These are phyloP conservation scores for Drosophila pseudotakahashii DNA, from an alignment of 2,888 invertebrate genomes.

Conservation along the genomic window DNA sequence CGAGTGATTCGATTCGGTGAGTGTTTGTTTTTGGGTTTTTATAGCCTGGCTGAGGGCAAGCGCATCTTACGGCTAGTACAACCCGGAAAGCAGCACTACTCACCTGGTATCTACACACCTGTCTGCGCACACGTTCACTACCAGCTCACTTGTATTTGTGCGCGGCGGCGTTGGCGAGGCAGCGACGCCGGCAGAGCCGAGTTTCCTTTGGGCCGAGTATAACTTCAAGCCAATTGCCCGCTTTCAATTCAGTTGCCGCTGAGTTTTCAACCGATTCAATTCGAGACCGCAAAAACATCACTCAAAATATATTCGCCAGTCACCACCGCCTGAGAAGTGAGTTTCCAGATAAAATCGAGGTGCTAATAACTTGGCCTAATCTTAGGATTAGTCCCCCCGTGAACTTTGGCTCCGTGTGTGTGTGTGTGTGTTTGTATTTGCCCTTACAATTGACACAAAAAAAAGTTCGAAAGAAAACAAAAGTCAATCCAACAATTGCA, in stretches of 20 bases:
- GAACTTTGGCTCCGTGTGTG: constrained; percentile 40
- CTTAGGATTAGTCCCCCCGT: constrained; percentile 8
- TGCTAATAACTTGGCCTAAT: constrained; percentile 39
- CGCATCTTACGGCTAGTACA: constrained; percentile 32
- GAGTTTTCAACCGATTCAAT: constrained; percentile 78
- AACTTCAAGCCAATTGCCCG: constrained; percentile 78
- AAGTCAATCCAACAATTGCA: constrained; percentile 23
- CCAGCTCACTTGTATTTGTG: constrained; percentile 14
- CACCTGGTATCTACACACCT: constrained; percentile 31
- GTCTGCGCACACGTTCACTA: constrained; percentile 33
- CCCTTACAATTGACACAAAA: constrained; percentile 52
- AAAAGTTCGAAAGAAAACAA: constrained; percentile 9
- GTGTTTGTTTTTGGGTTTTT: constrained; percentile 8
- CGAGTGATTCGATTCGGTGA: constrained; percentile 21
- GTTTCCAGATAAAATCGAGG: constrained; percentile 36
- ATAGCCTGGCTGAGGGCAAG: constrained; percentile 23
- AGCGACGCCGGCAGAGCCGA: constrained; percentile 46
- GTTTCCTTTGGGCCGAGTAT: constrained; percentile 76
- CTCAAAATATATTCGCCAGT: constrained; percentile 18
- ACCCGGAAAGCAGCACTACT: constrained; percentile 41
- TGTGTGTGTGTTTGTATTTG: constrained; percentile 49
- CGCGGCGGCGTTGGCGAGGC: too few species aligned
- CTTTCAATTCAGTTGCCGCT: constrained; percentile 80
- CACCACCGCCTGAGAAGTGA: constrained; percentile 58
- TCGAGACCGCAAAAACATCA: constrained; percentile 44